Conservation (phyloP, 2,888 invertebrate species). For the Pandemis cinnamomeana region DNA sequence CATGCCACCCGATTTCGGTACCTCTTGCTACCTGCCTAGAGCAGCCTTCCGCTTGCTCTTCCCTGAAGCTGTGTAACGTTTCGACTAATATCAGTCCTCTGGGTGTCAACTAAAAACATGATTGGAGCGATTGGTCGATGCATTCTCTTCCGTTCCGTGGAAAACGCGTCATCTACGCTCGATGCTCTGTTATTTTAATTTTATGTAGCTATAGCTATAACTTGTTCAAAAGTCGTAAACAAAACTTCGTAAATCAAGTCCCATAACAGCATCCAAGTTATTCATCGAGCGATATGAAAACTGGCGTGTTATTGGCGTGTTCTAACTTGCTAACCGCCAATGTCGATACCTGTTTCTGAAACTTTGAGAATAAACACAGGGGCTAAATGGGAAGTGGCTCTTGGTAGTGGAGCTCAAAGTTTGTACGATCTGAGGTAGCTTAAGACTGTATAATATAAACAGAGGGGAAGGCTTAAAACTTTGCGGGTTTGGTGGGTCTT, state of each 20-base stretch:
- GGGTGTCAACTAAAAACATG: too few species aligned
- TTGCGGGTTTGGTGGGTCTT: background rate
- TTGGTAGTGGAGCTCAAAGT: background rate
- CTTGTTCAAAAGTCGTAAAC: background rate
- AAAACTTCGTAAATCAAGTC: background rate
- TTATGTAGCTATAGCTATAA: too few species aligned
- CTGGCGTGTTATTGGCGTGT: slow-evolving; percentile 11
- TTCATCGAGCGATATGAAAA: background rate
- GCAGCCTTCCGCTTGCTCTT: too few species aligned
- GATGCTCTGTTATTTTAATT: too few species aligned
- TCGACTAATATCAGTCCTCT: too few species aligned
- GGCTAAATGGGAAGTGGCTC: background rate
- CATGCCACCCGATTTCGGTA: too few species aligned
- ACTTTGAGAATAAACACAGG: slow-evolving; percentile 4
- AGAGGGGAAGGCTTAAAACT: background rate
- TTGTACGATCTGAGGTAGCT: slow-evolving; percentile 1
- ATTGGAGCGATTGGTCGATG: too few species aligned
- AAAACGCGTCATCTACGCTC: too few species aligned
- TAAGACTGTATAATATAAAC: slow-evolving; percentile 6
- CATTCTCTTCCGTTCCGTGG: too few species aligned
- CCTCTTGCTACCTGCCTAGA: too few species aligned
- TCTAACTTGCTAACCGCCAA: background rate
- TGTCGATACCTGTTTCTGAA: slow-evolving; percentile 12
- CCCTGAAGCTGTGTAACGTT: too few species aligned
- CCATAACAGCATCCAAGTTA: background rate